Base-by-base conservation (phyloP, 2,797 vertebrate species). In the Siniperca obscura region DNA sequence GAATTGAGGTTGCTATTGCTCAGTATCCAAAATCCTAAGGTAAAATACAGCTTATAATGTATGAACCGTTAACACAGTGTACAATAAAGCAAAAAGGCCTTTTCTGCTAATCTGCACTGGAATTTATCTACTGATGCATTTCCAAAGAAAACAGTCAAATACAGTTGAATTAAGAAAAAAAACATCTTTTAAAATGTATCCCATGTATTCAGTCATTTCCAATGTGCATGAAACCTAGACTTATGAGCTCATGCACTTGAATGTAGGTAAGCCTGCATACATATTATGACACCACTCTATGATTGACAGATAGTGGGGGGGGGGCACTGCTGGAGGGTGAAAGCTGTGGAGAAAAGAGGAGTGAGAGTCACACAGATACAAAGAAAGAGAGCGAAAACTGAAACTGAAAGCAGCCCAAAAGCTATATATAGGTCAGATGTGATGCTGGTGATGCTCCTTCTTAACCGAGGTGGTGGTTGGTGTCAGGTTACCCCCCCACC, bases 331-430 rank as follows among this genome's bases (percentile, higher is more conserved):
- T 64, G 68, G 25, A 76, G 55, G 76, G 34, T 50, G 64, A 30
- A 60, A 53, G 40, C 36, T 40, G 3, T 52, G 34, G 44, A 78
- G 72, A 82, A 78, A 72, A 80, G 48, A 81, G 25, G 48, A 77
- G 59, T 25, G 60, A 72, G 77, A 74, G 75, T 76, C 66, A 61
- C 74, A 79, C 22, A 73, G 48, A 85, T 16, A 71, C 48, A 90
- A 81, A 87, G 71, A 88, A 68, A 81, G 36, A 59, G 48, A 57
- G 40, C 70, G 61, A 80, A 86, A 89, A 92, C 82, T 81, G 84
- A 91, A 94, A 94, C 86, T 78, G 91, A 93, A 94, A 91, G 90
- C 90, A 84, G 66, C 86, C 88, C 84, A 85, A 84, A 75, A 83
- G 80, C 83, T 91, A 89, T 88, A 90, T 88, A 87, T 90, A 89